A percentile compares a stretch with the other conserved stretches of the same genome.
These are phyloP conservation scores for Dicycla oo DNA, from an alignment of 2,888 invertebrate genomes.

Conservation along the genomic window DNA sequence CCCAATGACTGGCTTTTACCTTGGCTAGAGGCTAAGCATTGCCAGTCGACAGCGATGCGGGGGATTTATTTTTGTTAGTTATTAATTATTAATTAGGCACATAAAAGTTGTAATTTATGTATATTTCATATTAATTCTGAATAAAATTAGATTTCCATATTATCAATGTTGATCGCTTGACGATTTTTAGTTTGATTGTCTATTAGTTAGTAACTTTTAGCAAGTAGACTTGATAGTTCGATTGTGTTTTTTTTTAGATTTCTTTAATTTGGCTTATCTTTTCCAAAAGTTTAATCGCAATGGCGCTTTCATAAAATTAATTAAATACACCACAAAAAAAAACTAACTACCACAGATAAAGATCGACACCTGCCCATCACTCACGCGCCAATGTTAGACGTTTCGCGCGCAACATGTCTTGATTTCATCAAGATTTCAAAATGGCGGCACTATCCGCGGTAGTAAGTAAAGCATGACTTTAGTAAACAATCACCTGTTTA, in stretches of 20 bases:
- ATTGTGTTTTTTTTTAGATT: no score
- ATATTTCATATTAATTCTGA: no score
- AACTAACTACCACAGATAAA: conserved; percentile 11
- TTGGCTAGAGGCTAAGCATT: no score
- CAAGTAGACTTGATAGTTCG: not conserved
- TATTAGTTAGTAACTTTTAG: not conserved
- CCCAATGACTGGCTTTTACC: no score
- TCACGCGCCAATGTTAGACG: conserved; percentile 15
- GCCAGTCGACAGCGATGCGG: no score
- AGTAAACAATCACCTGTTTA: conserved; percentile 51
- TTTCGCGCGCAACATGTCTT: conserved; percentile 38
- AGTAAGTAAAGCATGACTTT: conserved; percentile 59
- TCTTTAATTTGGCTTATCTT: not conserved
- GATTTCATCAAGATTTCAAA: conserved; percentile 54
- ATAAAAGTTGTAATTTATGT: no score
- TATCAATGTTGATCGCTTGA: no score
- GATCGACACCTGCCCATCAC: conserved; percentile 23
- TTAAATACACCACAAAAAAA: not conserved
- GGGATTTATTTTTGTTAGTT: no score
- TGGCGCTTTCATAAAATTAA: not conserved
- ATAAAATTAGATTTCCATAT: no score
- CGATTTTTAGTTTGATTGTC: not conserved
- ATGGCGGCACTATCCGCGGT: conserved; percentile 32
- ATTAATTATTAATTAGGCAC: no score
- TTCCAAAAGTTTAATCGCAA: not conserved